These are phyloP conservation scores for Mimumesa dahlbomi DNA, from an alignment of 2,888 invertebrate genomes.

Conservation along the genomic window DNA sequence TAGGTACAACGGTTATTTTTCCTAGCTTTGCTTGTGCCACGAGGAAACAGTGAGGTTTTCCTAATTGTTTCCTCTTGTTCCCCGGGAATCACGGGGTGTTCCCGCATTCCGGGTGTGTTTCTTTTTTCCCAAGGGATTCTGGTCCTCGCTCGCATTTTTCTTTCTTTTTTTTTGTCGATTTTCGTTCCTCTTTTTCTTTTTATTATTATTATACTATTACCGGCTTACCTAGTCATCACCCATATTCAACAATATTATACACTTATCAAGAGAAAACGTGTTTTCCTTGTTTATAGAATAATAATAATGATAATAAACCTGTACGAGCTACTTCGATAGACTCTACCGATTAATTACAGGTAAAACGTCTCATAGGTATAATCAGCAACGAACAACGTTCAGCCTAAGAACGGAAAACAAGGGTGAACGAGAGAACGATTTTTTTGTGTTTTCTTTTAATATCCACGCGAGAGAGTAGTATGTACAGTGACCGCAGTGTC, in stretches of 20 bases:
- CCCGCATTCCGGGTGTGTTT: no score
- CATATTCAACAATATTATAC: slow-evolving; percentile 60
- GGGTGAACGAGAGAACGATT: slow-evolving; percentile 31
- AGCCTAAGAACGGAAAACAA: slow-evolving; percentile 53
- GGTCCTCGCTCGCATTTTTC: not conserved
- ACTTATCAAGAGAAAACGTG: slow-evolving; percentile 53
- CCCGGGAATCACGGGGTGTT: not conserved
- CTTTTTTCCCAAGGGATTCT: no score
- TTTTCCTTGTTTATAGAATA: slow-evolving; percentile 34
- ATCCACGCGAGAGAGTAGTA: slow-evolving; percentile 37
- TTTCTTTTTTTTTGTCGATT: not conserved
- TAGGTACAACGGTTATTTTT: slow-evolving; percentile 33
- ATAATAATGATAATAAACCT: slow-evolving; percentile 60
- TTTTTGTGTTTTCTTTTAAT: no score
- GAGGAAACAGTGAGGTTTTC: not conserved
- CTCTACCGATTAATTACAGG: slow-evolving; percentile 45
- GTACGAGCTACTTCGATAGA: slow-evolving; percentile 55
- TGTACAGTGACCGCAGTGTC: slow-evolving; percentile 47
- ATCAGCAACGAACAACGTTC: slow-evolving; percentile 57
- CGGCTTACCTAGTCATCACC: slow-evolving; percentile 4
- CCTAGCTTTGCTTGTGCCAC: slow-evolving; percentile 18
- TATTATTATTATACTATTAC: no score
- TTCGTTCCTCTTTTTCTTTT: not conserved
- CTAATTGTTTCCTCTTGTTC: not conserved
- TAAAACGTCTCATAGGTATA: slow-evolving; percentile 39